Base-by-base conservation (phyloP, 2,797 vertebrate species). In the Sebastes hubbsi region DNA sequence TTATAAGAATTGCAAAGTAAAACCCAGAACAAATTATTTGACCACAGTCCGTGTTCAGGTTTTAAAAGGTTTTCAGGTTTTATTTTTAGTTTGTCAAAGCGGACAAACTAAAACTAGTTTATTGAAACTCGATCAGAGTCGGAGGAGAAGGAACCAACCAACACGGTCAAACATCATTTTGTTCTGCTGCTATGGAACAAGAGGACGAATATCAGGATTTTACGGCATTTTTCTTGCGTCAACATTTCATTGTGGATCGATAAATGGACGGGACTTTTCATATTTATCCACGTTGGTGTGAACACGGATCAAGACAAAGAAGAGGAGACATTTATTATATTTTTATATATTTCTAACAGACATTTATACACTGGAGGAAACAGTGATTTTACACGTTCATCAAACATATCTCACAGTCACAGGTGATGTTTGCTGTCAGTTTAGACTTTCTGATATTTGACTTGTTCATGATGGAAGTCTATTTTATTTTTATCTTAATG, bases 301-400 rank as follows among this genome's bases (percentile, higher is more conserved):
- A 24, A 27, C 36, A 4, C 2, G 49, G 6, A 52, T 36, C 54
- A 5, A 20, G 22, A 27, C 27, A 3, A 14, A 3, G 14, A 54
- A 16, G 42, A 67, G 36, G 22, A 81, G 29, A 72, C 34, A 1
- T 7, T 2, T 60, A 6, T 27, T 18, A 8, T 79, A 83, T 75
- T 79, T 83, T 67, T 32, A 6, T 29, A 34, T 79, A 52, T 78
- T 82, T 74, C 59, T 34, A 18, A 59, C 54, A 75, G 63, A 73
- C 30, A 3, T 70, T 78, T 70, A 0, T 59, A 30, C 75, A 54
- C 36, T 70, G 76, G 60, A 59, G 32, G 36, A 64, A 24, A 14
- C 30, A 1, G n/a, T 18, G 52, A 18, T 18, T n/a, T 59, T n/a
- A 59, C 56, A 22, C 25, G 60, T 2, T 24, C 12, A 22, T 61